phyloP scores from a whole-genome alignment of 2,797 vertebrate genomes.

The Lutjanus campechanus region DNA sequence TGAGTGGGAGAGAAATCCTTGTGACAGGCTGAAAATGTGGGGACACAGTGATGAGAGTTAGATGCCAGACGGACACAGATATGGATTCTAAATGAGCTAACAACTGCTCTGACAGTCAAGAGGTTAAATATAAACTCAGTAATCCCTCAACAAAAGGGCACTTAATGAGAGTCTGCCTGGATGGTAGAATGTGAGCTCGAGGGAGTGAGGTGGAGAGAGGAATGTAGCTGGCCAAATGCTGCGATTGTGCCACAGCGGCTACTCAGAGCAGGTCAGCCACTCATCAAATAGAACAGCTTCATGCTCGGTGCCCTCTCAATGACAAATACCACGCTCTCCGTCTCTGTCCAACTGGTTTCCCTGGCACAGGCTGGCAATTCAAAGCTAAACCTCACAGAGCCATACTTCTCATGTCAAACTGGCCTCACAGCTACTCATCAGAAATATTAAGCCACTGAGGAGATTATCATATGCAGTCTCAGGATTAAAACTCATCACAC shows the following conservation, averaged over 20 bases:
- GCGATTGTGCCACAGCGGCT: slow-evolving; percentile 39
- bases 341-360: slow-evolving; percentile 37
- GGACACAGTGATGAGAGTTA: slow-evolving; percentile 30
- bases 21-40: slow-evolving; percentile 28
- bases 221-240: slow-evolving; percentile 52
- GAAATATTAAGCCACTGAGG: slow-evolving; percentile 44
- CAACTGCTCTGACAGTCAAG: slow-evolving; percentile 39
- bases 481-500: slow-evolving; percentile 64
- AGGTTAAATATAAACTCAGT: slow-evolving; percentile 76
- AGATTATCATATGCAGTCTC: slow-evolving; percentile 47
- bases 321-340: slow-evolving; percentile 51
- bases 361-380: slow-evolving; percentile 10
- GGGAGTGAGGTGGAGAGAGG: slow-evolving; percentile 31
- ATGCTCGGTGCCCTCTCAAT: slow-evolving; percentile 56
- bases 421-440: slow-evolving; percentile 29
- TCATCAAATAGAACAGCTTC: slow-evolving; percentile 22
- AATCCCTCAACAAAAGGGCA: slow-evolving; percentile 73
- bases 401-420: slow-evolving; percentile 28
- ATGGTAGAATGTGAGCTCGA: slow-evolving; percentile 28
- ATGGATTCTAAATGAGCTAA: slow-evolving; percentile 38
- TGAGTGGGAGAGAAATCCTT: slow-evolving; percentile 9
- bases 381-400: background rate
- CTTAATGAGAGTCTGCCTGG: slow-evolving; percentile 55
- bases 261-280: slow-evolving; percentile 28
- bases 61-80: slow-evolving; percentile 48